Conservation (phyloP, 2,888 invertebrate genomes). For the Melanostoma mellinum region DNA sequence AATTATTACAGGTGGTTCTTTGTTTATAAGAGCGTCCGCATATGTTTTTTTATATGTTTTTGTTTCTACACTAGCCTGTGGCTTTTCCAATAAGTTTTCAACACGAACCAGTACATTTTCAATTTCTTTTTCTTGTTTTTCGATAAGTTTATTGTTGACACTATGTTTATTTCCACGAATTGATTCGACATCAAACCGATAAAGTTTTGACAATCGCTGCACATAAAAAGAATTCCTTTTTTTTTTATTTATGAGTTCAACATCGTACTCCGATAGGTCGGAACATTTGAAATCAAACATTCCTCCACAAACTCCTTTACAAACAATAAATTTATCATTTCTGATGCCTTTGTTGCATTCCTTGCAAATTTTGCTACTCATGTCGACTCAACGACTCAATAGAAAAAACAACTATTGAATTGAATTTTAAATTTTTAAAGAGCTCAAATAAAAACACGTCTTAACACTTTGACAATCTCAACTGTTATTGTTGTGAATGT, state of each 20-base stretch:
- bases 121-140: constrained; percentile 2
- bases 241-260: not conserved
- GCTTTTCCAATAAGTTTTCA: not conserved
- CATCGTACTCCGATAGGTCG: not conserved
- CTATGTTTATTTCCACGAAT: not conserved
- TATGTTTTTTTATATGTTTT: not conserved
- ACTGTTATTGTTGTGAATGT: too few relatives aligned
- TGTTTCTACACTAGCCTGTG: not conserved
- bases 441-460: constrained; percentile 7
- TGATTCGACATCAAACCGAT: not conserved
- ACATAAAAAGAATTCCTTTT: not conserved
- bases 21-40: not conserved
- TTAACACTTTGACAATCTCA: too few relatives aligned
- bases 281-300: constrained; percentile 5
- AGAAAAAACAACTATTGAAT: too few relatives aligned
- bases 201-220: not conserved
- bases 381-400: not conserved
- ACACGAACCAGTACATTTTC: not conserved
- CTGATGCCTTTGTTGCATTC: constrained; percentile 10
- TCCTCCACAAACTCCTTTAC: constrained; percentile 3
- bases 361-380: not conserved
- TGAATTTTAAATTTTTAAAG: too few relatives aligned
- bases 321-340: constrained; percentile 19
- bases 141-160: not conserved
- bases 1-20: not conserved